Base-by-base conservation (phyloP, 2,888 invertebrate genomes). In the Pteria penguin region DNA sequence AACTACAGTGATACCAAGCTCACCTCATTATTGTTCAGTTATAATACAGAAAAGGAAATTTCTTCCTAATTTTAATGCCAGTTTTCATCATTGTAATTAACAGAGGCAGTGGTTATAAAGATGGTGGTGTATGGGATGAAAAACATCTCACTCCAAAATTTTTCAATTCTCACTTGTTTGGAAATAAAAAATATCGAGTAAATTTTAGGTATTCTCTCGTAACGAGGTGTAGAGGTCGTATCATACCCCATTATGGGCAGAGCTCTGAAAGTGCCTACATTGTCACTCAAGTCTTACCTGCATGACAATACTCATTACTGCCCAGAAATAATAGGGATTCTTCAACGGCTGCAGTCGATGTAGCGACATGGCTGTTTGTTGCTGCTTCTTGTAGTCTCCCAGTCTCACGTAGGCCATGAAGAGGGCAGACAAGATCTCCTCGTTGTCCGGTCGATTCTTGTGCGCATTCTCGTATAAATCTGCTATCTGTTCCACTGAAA, bases 301-400 rank as follows among this genome's bases (percentile, higher is more conserved):
- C 93, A 98, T 94, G 27, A 98, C 95, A 84, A 97, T 95, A 91
- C 98, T 98, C 96, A 98, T 98, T 11, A 99, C 96, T 26, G 97
- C 96, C 99, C 99, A 99, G 92, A 97, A 98, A 91, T 98, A 98
- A 91, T 99, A 99, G 0, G 98, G 98, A 92, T 97, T 97, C 92
- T 98, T 98, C 67, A 86, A 79, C 2, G 97, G 96, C 87, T 96
- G 96, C 72, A 96, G 93, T 93, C 97, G 98, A 93, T 97, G 98
- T 45, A 99, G 93, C 14, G 95, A 94, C 94, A 98, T 94, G 0
- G 98, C 99, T 0, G 96, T 95, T 80, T 96, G 94, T 89, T 98
- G 97, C 92, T 98, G 98, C 8, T 96, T 94, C 89, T 96, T 96
- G 90, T 96, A 97, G 93, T 98, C 96, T 1, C 95, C 95, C 1